A percentile compares a stretch with the other conserved stretches of the same genome.
These are phyloP conservation scores for Drosophila ogumai DNA, from an alignment of 1,140 invertebrate genomes.

Conservation along the genomic window DNA sequence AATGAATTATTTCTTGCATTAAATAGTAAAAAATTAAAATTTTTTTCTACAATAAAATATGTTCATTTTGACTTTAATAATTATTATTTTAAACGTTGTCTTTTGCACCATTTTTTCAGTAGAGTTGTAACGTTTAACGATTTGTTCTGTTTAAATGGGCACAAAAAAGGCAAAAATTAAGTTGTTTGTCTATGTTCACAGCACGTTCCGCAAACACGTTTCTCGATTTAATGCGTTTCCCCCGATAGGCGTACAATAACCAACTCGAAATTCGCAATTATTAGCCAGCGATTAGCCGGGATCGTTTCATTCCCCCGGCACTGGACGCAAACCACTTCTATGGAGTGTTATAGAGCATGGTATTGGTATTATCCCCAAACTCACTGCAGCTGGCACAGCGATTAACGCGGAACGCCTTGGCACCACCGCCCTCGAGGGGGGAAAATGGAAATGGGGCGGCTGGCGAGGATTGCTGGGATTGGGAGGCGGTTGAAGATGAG, in stretches of 20 bases:
- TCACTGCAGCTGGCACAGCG: conserved; percentile 80
- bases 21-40: not conserved
- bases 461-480: not conserved
- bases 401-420: conserved; percentile 72
- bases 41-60: not conserved
- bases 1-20: not conserved
- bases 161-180: conserved; percentile 17
- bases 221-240: conserved; percentile 11
- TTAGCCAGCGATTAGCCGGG: conserved; percentile 19
- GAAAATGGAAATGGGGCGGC: conserved; percentile 4
- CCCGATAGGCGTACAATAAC: conserved; percentile 3
- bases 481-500: conserved; percentile 8
- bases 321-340: not conserved
- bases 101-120: not conserved
- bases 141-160: not conserved
- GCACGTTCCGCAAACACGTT: conserved; percentile 28
- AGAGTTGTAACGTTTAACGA: not conserved
- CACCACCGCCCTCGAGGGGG: conserved; percentile 56
- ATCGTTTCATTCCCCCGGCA: conserved; percentile 45
- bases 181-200: conserved; percentile 14
- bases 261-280: conserved; percentile 25
- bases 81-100: no score
- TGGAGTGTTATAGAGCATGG: not conserved
- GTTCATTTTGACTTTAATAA: not conserved
- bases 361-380: conserved; percentile 33